Conservation (phyloP, 2,113 vertebrate genomes). For the Paramisgurnus dabryanus region DNA sequence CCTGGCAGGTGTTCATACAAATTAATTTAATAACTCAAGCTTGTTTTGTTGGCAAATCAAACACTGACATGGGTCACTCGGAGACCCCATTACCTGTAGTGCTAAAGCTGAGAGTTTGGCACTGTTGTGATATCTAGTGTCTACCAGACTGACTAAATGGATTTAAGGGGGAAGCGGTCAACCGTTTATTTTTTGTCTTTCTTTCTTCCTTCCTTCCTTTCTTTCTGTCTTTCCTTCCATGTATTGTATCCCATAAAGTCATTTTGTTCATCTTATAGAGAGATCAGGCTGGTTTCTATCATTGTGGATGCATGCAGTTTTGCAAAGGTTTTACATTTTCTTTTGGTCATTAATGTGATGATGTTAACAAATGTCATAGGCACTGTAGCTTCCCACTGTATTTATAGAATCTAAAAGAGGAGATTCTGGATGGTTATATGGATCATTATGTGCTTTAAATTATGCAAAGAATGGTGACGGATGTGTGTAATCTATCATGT, state of each 20-base stretch:
- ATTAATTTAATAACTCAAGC: slow-evolving; percentile 46
- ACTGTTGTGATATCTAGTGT: neutral
- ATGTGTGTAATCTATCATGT: slow-evolving; percentile 36
- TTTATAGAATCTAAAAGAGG: slow-evolving; percentile 55
- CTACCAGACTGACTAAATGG: neutral
- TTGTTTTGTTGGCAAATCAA: slow-evolving; percentile 47
- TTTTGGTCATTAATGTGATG: slow-evolving; percentile 61
- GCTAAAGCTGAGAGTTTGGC: neutral
- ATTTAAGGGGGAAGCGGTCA: neutral
- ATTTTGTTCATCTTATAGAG: slow-evolving; percentile 42
- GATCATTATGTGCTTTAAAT: slow-evolving; percentile 48
- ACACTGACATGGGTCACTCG: slow-evolving; percentile 49
- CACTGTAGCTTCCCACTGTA: slow-evolving; percentile 53
- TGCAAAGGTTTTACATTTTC: slow-evolving; percentile 52
- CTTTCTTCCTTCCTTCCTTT: neutral
- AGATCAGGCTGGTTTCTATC: slow-evolving; percentile 57
- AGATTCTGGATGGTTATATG: slow-evolving; percentile 48
- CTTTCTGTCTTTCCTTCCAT: neutral
- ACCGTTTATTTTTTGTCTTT: neutral
- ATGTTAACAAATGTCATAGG: slow-evolving; percentile 60
- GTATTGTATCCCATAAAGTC: neutral
- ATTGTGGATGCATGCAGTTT: slow-evolving; percentile 56
- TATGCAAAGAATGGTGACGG: slow-evolving; percentile 38
- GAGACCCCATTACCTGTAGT: slow-evolving; percentile 39
- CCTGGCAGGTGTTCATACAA: neutral